Base-by-base conservation (phyloP, 1,140 invertebrate species). In the Aphidius gifuensis region DNA sequence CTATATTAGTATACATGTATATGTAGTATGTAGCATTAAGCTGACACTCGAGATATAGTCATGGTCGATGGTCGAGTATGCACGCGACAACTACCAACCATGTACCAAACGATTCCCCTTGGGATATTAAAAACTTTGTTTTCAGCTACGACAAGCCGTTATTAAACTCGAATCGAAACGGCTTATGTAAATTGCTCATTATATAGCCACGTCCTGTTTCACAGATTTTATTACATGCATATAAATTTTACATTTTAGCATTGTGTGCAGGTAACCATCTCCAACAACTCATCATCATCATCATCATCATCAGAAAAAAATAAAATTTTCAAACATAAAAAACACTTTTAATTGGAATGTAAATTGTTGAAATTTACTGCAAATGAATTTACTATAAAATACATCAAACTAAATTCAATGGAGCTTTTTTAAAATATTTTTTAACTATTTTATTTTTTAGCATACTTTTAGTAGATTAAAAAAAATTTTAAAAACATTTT, bases 111-210 rank as follows among this genome's bases (percentile, higher is more conserved):
- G 40, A 55, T 55, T 55, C 53, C 53, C 53, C 53, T 42, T 55
- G 46, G 56, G 55, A 59, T 66, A 67, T 66, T 67, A 68, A 70
- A 74, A 71, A 71, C 50, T 67, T 67, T 60, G 55, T 68, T 68
- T 66, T 64, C 66, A 32, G 66, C 62, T 64, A 66, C 64, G 66
- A 64, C 47, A 58, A 61, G 58, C 56, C 62, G 58, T 65, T 70
- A 66, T 68, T 68, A 66, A 70, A 65, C 58, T 64, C 50, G 55
- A 71, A 69, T 75, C 69, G 65, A 70, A 69, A 45, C 56, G 61
- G 67, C 60, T 73, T 73, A 73, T 73, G 66, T 63, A 75, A 74
- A 75, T 75, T 71, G 64, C 69, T 74, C 67, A 73, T 74, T 72
- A 71, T 70, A 69, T 68, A 66, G 59, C 53, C 39, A 63, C 59